Conservation (phyloP, 2,797 vertebrate species). For the Nannoperca australis region DNA sequence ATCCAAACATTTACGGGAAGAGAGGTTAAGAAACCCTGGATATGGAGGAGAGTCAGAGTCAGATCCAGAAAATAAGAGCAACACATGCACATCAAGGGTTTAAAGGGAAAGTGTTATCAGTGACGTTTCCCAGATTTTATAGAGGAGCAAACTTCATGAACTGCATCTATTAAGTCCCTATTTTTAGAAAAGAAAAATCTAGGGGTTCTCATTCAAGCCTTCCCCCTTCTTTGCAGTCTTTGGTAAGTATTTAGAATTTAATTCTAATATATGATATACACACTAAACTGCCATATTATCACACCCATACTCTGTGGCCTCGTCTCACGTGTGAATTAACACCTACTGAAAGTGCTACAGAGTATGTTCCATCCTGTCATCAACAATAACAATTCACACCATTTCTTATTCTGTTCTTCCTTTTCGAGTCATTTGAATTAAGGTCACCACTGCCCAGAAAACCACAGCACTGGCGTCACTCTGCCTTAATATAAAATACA, state of each 20-base stretch:
- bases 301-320: not conserved
- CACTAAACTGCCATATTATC: not conserved
- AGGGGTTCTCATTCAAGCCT: not conserved
- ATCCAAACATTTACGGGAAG: constrained; percentile 35
- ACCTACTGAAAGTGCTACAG: not conserved
- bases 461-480: not conserved
- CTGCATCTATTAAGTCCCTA: not conserved
- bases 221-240: not conserved
- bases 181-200: not conserved
- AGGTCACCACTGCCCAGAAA: not conserved
- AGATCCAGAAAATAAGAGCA: not conserved
- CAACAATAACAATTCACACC: not conserved
- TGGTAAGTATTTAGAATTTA: not conserved
- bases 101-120: not conserved
- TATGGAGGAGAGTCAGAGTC: constrained; percentile 1
- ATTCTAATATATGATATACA: too few relatives aligned
- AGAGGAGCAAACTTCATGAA: not conserved
- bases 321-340: not conserved
- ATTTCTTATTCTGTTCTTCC: constrained; percentile 13
- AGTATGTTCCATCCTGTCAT: not conserved
- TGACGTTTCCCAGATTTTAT: not conserved
- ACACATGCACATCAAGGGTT: not conserved
- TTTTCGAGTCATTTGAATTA: not conserved
- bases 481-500: not conserved
- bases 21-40: constrained; percentile 38